Base-by-base conservation (phyloP, 1,140 invertebrate genomes). In the Drosophila aff. region DNA sequence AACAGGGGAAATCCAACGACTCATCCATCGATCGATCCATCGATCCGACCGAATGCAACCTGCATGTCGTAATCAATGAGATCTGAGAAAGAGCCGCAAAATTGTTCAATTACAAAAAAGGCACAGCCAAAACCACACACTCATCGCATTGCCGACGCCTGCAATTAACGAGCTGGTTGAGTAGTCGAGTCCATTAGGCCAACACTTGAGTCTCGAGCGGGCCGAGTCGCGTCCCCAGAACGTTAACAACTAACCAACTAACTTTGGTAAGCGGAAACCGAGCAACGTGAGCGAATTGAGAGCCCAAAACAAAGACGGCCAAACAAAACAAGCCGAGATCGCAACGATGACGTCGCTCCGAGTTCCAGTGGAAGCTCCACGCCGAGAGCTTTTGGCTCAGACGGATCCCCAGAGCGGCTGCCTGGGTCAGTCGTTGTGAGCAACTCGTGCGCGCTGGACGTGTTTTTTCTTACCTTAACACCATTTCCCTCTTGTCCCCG, bases 261-360 rank as follows among this genome's bases (percentile, higher is more conserved):
- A 47, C 61, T 55, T 53, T 65, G 67, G 49, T 60, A 47, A 71
- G 49, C 41, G 46, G 61, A 61, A 46, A 23, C 38, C 47, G 63
- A 47, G 46, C 16, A 62, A 58, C 36, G 28, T 62, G 49, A 66
- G 67, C 85, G 82, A 90, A 91, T 76, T 67, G 68, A 73, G 79
- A 79, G 81, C 86, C 79, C 85, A 90, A 90, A 90, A 90, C 86
- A 90, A 82, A 90, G 82, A 46, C 64, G 68, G 74, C 52, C 41
- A 87, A 89, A 79, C 84, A 89, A 89, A 89, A 89, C 85, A 89
- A 90, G 85, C 65, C 67, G 62, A 73, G 85, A 85, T 85, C 79
- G 58, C 43, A 87, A 77, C 65, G 40, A 79, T 81, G 84, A 90
- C 81, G 81, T 78, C 58, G 38, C 36, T 47, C 15, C 38, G 2